A percentile compares a stretch with the other conserved stretches of the same genome.
These are phyloP conservation scores for Bellardia pandia DNA, from an alignment of 2,888 invertebrate genomes.

Conservation along the genomic window DNA sequence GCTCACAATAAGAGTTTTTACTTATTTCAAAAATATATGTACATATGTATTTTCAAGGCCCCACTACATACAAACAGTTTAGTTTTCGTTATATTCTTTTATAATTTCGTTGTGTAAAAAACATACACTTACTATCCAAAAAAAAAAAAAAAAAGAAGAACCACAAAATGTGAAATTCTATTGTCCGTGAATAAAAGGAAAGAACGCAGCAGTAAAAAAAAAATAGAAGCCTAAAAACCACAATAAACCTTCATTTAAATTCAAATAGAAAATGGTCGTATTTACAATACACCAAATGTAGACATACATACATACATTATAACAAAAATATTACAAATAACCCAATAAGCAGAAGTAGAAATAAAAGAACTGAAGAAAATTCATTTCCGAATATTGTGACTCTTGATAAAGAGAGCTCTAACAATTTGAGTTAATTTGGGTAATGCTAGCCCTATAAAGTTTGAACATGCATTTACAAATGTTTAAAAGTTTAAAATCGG, in stretches of 20 bases:
- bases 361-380: too few relatives aligned
- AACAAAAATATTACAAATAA: not conserved
- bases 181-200: constrained; percentile 68
- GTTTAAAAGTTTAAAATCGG: too few relatives aligned
- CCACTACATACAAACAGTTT: constrained; percentile 26
- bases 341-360: not conserved
- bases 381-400: too few relatives aligned
- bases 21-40: not conserved
- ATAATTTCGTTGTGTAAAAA: constrained; percentile 22
- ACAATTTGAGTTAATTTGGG: too few relatives aligned
- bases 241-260: constrained; percentile 66
- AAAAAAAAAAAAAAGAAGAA: constrained; percentile 12
- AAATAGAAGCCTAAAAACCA: constrained; percentile 49
- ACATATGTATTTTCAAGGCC: constrained; percentile 3
- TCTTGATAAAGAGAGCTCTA: too few relatives aligned
- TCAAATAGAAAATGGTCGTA: constrained; percentile 47
- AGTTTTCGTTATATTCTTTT: constrained; percentile 29
- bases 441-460: too few relatives aligned
- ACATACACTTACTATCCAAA: constrained; percentile 13
- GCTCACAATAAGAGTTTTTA: constrained; percentile 13
- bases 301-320: not conserved
- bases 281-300: not conserved
- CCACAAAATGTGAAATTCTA: constrained; percentile 68
- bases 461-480: too few relatives aligned
- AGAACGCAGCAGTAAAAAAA: not conserved